Evolutionary conservation across 2,113 vertebrate genomes (phyloP), one percentile per base, ranked within the genome.

Genomic region (Aramus guarauna): DNA sequence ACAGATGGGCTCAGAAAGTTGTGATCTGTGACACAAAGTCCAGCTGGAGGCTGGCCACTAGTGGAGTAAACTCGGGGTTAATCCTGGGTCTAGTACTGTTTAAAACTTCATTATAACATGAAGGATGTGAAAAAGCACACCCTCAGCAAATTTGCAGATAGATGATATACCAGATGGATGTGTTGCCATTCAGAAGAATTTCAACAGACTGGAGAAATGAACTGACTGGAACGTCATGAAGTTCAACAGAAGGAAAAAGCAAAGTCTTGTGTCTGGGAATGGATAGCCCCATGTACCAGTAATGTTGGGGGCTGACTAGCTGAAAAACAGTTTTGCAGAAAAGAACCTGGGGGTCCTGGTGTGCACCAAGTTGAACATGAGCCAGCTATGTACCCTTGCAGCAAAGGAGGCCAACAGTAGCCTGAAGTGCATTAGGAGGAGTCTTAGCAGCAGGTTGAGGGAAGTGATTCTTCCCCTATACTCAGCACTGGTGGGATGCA

Each of bases 391-490:
- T 45, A 36, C 21, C 47, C 14, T 56, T 88, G 27, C 7, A 24
- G 32, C 27, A 63, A n/a, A 53, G 14, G 32, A 58, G 23, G 30
- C 26, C 30, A 34, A 19, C 8, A 45, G 32, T 22, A 72, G 11
- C 32, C 23, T 64, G 59, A 63, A n/a, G 11, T 89, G 32, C 11
- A 11, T 32, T 52, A 67, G 29, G 30, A 59, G 11, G 15, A 80
- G 12, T 76, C 45, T 48, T 58, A 63, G 16, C 41, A 77, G 37
- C 19, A 63, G 7, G 9, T 23, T 0, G 0, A 73, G 22, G 24
- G 5, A 63, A 3, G 17, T 59, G 27, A 15, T 55, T 59, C 20
- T 85, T 43, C 9, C 37, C 7, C 34, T 75, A 3, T 69, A 22
- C 4, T 78, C 24, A 66, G 18, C 18, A 34, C 29, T 79, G 24